phyloP scores from a whole-genome alignment of 1,140 invertebrate genomes.

The Neuroterus valhalla region DNA sequence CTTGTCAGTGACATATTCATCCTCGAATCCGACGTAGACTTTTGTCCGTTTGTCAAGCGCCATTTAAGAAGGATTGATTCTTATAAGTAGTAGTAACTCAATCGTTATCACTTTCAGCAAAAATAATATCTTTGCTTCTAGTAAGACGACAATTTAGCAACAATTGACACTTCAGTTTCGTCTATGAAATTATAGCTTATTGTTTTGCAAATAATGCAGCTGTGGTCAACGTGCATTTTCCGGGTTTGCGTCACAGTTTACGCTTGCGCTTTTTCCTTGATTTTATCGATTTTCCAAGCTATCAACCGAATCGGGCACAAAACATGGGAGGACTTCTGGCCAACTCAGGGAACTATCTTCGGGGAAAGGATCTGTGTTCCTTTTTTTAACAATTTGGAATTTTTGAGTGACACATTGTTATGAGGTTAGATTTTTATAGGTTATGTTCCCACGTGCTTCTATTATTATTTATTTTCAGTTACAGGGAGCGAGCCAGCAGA shows the following conservation, averaged over 20 bases:
- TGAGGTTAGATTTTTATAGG: background rate
- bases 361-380: background rate
- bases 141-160: constrained; percentile 10
- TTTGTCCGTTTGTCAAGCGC: constrained; percentile 69
- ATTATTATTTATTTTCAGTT: background rate
- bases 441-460: background rate
- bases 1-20: constrained; percentile 81
- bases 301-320: background rate
- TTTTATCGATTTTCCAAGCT: constrained; percentile 19
- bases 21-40: constrained; percentile 82
- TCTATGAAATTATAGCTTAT: background rate
- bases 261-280: constrained; percentile 26
- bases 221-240: constrained; percentile 4
- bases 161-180: constrained; percentile 7
- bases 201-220: constrained; percentile 26
- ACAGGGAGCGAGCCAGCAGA: too few species aligned
- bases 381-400: background rate
- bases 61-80: constrained; percentile 60
- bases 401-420: background rate
- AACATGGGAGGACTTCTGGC: background rate
- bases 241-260: constrained; percentile 3
- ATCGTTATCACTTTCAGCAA: background rate
- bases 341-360: background rate
- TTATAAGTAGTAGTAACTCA: background rate
- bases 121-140: too few species aligned